Conservation (phyloP, 1,140 invertebrate genomes). For the Caenorhabditis brenneri region DNA sequence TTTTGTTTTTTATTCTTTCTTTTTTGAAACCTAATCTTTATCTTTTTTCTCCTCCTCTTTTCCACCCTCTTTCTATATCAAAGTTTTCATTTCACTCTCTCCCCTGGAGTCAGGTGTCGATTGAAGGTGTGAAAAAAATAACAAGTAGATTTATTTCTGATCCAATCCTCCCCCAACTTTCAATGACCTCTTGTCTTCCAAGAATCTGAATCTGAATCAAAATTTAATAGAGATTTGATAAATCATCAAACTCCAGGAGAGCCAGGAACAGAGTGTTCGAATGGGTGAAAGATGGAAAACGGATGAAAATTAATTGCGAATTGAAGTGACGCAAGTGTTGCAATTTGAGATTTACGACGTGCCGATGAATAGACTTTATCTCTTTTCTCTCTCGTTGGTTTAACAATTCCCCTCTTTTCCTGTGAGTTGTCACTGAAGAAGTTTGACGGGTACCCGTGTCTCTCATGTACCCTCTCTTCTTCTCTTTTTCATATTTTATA, state of each 20-base stretch:
- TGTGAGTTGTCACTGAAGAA: neutral
- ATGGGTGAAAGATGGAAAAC: neutral
- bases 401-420: neutral
- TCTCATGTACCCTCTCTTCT: neutral
- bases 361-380: neutral
- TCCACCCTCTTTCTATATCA: neutral
- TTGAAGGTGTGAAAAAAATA: neutral
- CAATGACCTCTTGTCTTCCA: neutral
- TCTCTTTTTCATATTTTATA: constrained; percentile 33
- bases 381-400: neutral
- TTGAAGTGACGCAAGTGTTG: constrained; percentile 40
- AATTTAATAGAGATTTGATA: neutral
- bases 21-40: neutral
- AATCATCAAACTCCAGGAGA: neutral
- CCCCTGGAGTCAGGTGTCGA: neutral
- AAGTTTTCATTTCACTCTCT: neutral
- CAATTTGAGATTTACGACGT: constrained; percentile 41
- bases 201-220: neutral
- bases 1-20: neutral
- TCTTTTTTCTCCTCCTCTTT: neutral
- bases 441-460: neutral
- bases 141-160: neutral
- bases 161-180: neutral
- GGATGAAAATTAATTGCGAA: constrained; percentile 35
- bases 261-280: neutral